These are phyloP conservation scores for Scomber japonicus DNA, from an alignment of 2,113 vertebrate species.

Conservation along the genomic window DNA sequence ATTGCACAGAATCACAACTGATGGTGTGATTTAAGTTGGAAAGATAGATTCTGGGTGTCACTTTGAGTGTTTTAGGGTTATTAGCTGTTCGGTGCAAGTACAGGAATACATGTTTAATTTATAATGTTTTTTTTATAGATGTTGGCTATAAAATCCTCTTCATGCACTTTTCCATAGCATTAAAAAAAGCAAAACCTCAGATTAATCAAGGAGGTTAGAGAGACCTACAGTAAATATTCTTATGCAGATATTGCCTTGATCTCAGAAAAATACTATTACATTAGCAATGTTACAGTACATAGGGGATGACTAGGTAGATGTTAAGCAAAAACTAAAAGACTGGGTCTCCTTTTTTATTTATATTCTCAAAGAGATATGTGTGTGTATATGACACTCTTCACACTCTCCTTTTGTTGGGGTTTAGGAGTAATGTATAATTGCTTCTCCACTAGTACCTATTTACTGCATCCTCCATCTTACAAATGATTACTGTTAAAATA, in stretches of 20 bases:
- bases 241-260: constrained; percentile 8
- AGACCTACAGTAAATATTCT: constrained; percentile 14
- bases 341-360: constrained; percentile 48
- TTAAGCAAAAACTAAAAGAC: constrained; percentile 14
- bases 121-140: constrained; percentile 45
- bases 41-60: constrained; percentile 13
- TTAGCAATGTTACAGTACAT: constrained; percentile 27
- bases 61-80: constrained; percentile 38
- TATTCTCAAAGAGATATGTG: constrained; percentile 26
- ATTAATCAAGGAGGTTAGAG: constrained; percentile 36
- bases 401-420: not conserved
- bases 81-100: constrained; percentile 27
- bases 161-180: constrained; percentile 9
- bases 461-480: not conserved
- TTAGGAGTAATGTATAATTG: not conserved
- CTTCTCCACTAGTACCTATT: not conserved
- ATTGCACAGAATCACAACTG: not conserved
- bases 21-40: not conserved
- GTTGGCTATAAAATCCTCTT: constrained; percentile 55
- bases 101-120: constrained; percentile 63
- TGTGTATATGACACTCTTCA: constrained; percentile 7
- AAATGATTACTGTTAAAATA: constrained; percentile 19
- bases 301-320: constrained; percentile 17
- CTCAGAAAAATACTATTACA: constrained; percentile 9
- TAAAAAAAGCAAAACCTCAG: constrained; percentile 12